Conservation (phyloP, 2,797 vertebrate species). For the Silurus aristotelis region DNA sequence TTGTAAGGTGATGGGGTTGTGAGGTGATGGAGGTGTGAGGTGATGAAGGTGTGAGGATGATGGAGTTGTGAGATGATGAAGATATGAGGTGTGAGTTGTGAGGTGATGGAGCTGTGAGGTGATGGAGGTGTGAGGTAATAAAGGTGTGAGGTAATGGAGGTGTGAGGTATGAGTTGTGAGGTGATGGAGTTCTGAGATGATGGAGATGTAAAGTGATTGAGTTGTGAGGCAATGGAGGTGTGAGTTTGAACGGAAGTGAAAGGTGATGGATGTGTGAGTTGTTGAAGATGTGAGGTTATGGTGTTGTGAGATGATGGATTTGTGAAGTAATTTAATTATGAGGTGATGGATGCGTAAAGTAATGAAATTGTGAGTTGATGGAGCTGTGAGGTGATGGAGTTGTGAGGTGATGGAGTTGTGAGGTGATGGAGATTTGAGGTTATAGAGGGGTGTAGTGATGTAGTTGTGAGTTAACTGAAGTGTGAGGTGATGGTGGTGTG, state of each 20-base stretch:
- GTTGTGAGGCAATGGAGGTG: background rate
- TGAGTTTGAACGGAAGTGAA: background rate
- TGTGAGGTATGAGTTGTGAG: background rate
- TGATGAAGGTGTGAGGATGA: background rate
- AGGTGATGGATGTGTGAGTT: too few relatives aligned
- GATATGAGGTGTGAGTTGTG: background rate
- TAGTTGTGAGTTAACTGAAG: too few relatives aligned
- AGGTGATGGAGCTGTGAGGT: background rate
- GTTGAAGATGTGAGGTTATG: background rate
- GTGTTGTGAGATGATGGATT: background rate
- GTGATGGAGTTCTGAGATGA: background rate
- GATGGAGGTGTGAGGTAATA: background rate
- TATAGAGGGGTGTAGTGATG: background rate
- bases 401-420: background rate
- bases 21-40: background rate
- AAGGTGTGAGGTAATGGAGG: rapidly evolving
- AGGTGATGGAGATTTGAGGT: background rate
- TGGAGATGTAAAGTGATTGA: background rate
- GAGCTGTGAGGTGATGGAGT: background rate
- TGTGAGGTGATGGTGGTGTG: background rate
- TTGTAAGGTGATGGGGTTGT: background rate
- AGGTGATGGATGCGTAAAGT: background rate
- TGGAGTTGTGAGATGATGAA: background rate
- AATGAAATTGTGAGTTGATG: background rate
- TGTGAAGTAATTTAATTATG: background rate